These are phyloP conservation scores for Aplochiton taeniatus DNA, from an alignment of 2,797 vertebrate genomes.

Conservation along the genomic window DNA sequence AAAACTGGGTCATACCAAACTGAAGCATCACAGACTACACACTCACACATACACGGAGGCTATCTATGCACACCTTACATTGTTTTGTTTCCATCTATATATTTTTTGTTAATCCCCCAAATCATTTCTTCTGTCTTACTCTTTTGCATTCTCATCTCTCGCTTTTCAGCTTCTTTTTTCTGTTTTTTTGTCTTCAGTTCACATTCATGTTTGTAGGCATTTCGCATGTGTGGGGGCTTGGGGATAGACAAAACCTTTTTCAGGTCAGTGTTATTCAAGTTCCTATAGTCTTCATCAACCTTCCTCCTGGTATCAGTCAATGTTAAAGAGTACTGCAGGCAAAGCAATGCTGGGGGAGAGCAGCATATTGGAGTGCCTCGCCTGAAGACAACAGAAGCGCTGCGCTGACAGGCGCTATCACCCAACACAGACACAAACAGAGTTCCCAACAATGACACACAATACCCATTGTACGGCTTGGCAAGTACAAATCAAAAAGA, in stretches of 20 bases:
- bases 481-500: neutral
- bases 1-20: slow-evolving; percentile 2
- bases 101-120: too few relatives aligned
- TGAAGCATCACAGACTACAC: neutral
- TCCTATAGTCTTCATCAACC: slow-evolving; percentile 14
- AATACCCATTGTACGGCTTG: neutral
- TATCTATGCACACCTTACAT: neutral
- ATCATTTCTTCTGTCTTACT: too few relatives aligned
- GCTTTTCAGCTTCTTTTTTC: too few relatives aligned
- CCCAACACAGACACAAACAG: neutral
- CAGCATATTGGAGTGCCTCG: neutral
- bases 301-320: slow-evolving; percentile 23
- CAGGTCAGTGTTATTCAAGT: slow-evolving; percentile 10
- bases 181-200: neutral
- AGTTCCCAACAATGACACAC: neutral
- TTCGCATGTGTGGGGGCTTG: neutral
- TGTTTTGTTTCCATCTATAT: too few relatives aligned
- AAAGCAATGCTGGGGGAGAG: slow-evolving; percentile 1
- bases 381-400: slow-evolving; percentile 1
- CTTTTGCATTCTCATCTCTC: too few relatives aligned
- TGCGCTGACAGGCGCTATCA: neutral
- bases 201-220: neutral
- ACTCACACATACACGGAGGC: neutral
- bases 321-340: slow-evolving; percentile 7
- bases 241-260: slow-evolving; percentile 1